Evolutionary conservation across 1,140 invertebrate species (phyloP).

Genomic region (Zaprionus inermis): DNA sequence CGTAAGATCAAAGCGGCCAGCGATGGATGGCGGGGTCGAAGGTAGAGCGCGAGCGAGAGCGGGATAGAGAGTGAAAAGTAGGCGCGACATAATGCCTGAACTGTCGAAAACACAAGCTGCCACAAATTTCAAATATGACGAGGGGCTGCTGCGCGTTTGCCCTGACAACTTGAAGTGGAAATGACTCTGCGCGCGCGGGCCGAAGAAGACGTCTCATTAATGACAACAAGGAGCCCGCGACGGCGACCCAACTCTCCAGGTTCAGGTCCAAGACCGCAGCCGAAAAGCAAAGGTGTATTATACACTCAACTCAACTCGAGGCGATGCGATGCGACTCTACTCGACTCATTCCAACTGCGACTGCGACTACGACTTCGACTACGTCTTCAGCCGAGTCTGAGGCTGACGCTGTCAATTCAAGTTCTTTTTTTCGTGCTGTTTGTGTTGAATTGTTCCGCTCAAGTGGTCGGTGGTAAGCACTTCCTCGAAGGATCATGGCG

Average conservation of each 20-base stretch:
- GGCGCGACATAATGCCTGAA: constrained; percentile 80
- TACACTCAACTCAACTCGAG: constrained; percentile 62
- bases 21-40: background rate
- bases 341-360: background rate
- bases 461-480: constrained; percentile 50
- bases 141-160: constrained; percentile 45
- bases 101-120: constrained; percentile 72
- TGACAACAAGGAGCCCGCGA: constrained; percentile 77
- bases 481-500: constrained; percentile 76
- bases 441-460: constrained; percentile 44
- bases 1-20: constrained; percentile 76
- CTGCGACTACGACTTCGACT: background rate
- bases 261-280: constrained; percentile 23
- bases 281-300: constrained; percentile 79
- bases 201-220: constrained; percentile 83
- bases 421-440: constrained; percentile 25
- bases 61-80: constrained; percentile 66
- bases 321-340: background rate
- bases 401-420: constrained; percentile 7
- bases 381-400: background rate
- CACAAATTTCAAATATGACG: constrained; percentile 68
- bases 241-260: constrained; percentile 1
- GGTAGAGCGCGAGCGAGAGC: constrained; percentile 9
- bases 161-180: constrained; percentile 81
- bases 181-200: constrained; percentile 61